These are phyloP conservation scores for Drosophila albomicans DNA, from an alignment of 1,140 invertebrate genomes.

Conservation along the genomic window DNA sequence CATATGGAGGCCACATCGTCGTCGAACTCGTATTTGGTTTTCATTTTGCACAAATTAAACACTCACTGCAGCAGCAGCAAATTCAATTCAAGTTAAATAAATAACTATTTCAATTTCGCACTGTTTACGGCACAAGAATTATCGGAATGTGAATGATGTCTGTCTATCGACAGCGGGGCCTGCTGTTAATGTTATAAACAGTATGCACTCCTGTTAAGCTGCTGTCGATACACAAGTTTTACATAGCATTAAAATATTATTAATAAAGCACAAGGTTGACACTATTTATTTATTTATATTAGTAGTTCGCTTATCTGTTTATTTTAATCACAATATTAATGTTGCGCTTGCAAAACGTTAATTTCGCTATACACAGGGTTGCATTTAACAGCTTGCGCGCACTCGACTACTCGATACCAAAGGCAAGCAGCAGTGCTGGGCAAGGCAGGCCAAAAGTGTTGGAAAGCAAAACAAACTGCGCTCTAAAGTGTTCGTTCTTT, in stretches of 20 bases:
- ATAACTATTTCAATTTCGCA: background rate
- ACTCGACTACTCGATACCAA: constrained; percentile 25
- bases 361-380: background rate
- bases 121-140: background rate
- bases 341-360: too few relatives aligned
- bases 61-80: background rate
- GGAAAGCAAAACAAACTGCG: constrained; percentile 54
- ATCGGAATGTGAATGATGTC: background rate
- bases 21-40: constrained; percentile 82
- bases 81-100: background rate
- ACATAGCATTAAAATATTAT: background rate
- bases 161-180: background rate
- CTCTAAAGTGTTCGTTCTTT: constrained; percentile 55
- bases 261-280: too few relatives aligned
- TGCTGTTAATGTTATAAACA: background rate
- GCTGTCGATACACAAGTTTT: background rate
- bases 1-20: constrained; percentile 83
- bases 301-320: too few relatives aligned
- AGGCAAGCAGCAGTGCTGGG: constrained; percentile 31
- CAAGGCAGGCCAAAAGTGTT: constrained; percentile 41
- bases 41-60: constrained; percentile 56
- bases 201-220: background rate
- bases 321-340: too few relatives aligned
- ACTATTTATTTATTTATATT: too few relatives aligned
- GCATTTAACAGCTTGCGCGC: background rate